These are phyloP conservation scores for Esox lucius DNA, from an alignment of 2,797 vertebrate species.

Conservation along the genomic window DNA sequence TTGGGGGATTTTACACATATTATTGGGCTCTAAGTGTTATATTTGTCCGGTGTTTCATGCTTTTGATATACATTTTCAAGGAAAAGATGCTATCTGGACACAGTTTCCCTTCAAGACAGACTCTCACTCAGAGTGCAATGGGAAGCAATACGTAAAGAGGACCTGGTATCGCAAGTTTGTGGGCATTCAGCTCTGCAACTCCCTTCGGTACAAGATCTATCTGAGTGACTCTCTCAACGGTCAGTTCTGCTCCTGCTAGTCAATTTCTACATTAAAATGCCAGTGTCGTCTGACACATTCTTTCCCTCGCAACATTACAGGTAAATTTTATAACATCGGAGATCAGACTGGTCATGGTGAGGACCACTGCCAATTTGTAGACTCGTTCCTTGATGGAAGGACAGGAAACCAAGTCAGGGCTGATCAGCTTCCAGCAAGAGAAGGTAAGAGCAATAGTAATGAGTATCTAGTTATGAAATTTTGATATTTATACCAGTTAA, in stretches of 20 bases:
- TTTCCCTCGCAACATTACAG: constrained; percentile 61
- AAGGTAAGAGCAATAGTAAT: constrained; percentile 63
- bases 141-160: constrained; percentile 92
- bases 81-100: constrained; percentile 97
- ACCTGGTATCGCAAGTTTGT: constrained; percentile 99
- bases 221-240: constrained; percentile 91
- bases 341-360: constrained; percentile 93
- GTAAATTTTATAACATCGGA: constrained; percentile 94
- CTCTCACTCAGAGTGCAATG: constrained; percentile 88
- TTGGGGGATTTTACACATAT: background rate
- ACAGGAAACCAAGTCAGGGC: constrained; percentile 83
- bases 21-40: background rate
- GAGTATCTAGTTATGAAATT: background rate
- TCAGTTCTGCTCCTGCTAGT: constrained; percentile 60
- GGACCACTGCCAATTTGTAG: constrained; percentile 97
- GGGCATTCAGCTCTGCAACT: constrained; percentile 94
- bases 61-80: constrained; percentile 51
- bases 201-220: constrained; percentile 96
- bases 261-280: background rate
- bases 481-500: background rate
- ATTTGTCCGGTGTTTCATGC: background rate
- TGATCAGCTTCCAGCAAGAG: constrained; percentile 82
- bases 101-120: constrained; percentile 90
- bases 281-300: background rate
- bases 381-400: constrained; percentile 92